Conservation (phyloP, 2,797 vertebrate species). For the Myioborus miniatus region DNA sequence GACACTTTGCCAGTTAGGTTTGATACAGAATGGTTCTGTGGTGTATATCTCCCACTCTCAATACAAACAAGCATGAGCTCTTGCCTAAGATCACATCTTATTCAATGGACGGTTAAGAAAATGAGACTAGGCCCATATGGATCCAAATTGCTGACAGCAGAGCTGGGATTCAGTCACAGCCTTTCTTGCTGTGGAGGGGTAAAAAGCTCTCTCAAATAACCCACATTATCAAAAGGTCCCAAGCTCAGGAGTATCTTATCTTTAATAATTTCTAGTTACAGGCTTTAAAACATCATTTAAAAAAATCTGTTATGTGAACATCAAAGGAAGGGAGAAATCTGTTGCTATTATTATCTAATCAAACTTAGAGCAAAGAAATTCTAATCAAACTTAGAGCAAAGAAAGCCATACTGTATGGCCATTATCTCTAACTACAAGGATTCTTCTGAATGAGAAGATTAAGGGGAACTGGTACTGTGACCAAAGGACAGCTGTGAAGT, state of each 20-base stretch:
- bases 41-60: not conserved
- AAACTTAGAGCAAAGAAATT: not conserved
- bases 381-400: not conserved
- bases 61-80: not conserved
- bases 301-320: not conserved
- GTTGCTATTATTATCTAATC: not conserved
- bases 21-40: conserved; percentile 16
- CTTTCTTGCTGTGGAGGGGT: not conserved
- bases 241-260: not conserved
- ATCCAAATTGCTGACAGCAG: conserved; percentile 5
- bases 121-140: not conserved
- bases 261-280: conserved; percentile 8
- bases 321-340: conserved; percentile 8
- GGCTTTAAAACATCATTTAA: not conserved
- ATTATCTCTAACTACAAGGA: conserved; percentile 10
- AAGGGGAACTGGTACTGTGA: not conserved
- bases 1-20: not conserved
- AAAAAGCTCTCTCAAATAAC: not conserved
- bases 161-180: not conserved
- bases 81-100: conserved; percentile 32
- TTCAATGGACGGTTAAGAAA: conserved; percentile 4
- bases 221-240: not conserved
- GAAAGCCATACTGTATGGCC: not conserved
- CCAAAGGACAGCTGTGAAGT: not conserved
- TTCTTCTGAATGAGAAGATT: conserved; percentile 9